Evolutionary conservation across 1,140 invertebrate genomes (phyloP), one percentile per base, ranked within the genome.

Genomic region (Cydia splendana): DNA sequence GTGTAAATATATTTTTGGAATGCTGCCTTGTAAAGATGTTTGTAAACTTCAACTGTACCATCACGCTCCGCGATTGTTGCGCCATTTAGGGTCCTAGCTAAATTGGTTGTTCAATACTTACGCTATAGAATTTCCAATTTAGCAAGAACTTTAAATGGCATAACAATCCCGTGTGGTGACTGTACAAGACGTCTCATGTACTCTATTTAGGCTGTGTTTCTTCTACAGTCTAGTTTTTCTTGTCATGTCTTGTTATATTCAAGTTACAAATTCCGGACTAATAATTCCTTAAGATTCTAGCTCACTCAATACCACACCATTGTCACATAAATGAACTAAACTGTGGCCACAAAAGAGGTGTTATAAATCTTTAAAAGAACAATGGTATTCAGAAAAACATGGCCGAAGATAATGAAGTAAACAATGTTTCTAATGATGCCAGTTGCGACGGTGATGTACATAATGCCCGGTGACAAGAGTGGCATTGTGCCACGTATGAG

Each of bases 341-440:
- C 30, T 71, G 6, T 69, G 9, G 15, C n/a, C 67, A 71, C 67
- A 71, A 71, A 71, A 38, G 30, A 13, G 30, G 20, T 71, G 30
- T 71, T 18, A 71, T 71, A 71, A 71, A 71, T 71, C 67, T 71
- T 42, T 34, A 6, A 7, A 6, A 15, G 65, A 71, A 71, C 67
- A 71, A 71, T 71, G 24, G 34, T 4, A 15, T 18, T 42, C 30
- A 71, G 67, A 71, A 71, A 71, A 71, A 71, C 67, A 71, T 71
- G 67, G 67, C 15, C 34, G 67, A 34, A 38, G 67, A 71, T 71
- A 71, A 71, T 71, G 34, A 38, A 71, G 30, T 15, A 38, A 71
- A 71, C 67, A 71, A 71, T 71, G 67, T 71, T 71, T 34, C n/a
- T 38, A 71, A 71, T 71, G 67, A 38, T 71, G 15, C 34, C 13